Percentiles rank a stretch among this genome's conserved stretches.
Conservation (phyloP, 2,113 vertebrate genomes). For the Bujurquina vittata region DNA sequence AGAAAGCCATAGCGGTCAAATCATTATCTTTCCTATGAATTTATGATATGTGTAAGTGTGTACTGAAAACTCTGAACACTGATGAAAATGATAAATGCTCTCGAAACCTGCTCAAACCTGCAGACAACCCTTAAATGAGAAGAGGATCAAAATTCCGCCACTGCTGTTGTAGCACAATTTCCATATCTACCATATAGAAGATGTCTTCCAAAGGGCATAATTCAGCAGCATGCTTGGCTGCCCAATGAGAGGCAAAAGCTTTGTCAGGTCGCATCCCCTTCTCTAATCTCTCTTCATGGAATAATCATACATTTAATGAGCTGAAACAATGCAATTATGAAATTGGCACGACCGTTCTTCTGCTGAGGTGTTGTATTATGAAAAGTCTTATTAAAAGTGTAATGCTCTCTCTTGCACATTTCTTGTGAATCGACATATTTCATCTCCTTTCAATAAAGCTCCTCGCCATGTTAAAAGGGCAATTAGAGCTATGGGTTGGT, state of each 20-base stretch:
- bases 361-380: slow-evolving; percentile 49
- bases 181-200: slow-evolving; percentile 46
- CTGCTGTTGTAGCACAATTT: slow-evolving; percentile 6
- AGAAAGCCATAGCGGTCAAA: background rate
- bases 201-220: slow-evolving; percentile 59
- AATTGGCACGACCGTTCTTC: slow-evolving; percentile 63
- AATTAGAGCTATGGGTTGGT: slow-evolving; percentile 66
- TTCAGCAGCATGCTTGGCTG: slow-evolving; percentile 32
- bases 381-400: slow-evolving; percentile 63
- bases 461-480: slow-evolving; percentile 63
- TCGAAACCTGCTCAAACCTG: background rate
- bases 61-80: background rate
- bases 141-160: background rate
- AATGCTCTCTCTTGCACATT: slow-evolving; percentile 46
- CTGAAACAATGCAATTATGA: slow-evolving; percentile 74
- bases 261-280: slow-evolving; percentile 21
- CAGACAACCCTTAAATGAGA: background rate
- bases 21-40: slow-evolving; percentile 1
- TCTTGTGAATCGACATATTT: slow-evolving; percentile 66
- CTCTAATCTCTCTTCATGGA: slow-evolving; percentile 64
- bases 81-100: background rate
- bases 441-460: slow-evolving; percentile 64
- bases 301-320: slow-evolving; percentile 75
- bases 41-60: background rate
- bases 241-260: slow-evolving; percentile 51